Evolutionary conservation across 2,113 vertebrate genomes (phyloP).

Genomic region (Mastomys natalensis): DNA sequence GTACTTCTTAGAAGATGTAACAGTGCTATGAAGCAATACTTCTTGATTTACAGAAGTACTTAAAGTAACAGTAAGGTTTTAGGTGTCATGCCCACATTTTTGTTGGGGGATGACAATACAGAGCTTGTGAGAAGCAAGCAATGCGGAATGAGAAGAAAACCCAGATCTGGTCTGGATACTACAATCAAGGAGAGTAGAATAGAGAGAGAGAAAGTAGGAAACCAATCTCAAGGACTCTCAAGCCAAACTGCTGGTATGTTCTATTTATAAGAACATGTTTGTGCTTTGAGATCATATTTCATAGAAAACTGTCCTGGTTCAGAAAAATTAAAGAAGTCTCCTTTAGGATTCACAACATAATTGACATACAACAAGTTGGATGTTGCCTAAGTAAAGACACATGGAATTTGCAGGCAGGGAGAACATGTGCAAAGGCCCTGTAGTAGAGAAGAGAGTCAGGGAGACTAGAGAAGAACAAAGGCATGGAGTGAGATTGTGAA

Average conservation of each 20-base stretch:
- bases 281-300: not conserved
- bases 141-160: not conserved
- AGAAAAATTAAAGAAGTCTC: not conserved
- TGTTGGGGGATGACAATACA: not conserved
- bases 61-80: not conserved
- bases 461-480: not conserved
- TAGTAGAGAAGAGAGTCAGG: not conserved
- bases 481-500: not conserved
- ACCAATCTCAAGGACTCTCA: slow-evolving; percentile 20
- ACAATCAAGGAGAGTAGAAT: not conserved
- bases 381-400: not conserved
- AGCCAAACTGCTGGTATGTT: not conserved
- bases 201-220: not conserved
- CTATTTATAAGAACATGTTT: not conserved
- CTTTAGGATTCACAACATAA: not conserved
- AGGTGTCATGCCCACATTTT: not conserved
- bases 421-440: not conserved
- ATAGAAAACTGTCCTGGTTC: not conserved
- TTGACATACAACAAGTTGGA: not conserved
- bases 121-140: not conserved
- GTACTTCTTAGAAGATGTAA: not conserved
- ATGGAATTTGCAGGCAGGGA: no score
- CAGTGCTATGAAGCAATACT: not conserved
- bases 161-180: not conserved
- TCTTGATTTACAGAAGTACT: not conserved